Conservation (phyloP, 2,113 vertebrate genomes). For the Camarhynchus parvulus region DNA sequence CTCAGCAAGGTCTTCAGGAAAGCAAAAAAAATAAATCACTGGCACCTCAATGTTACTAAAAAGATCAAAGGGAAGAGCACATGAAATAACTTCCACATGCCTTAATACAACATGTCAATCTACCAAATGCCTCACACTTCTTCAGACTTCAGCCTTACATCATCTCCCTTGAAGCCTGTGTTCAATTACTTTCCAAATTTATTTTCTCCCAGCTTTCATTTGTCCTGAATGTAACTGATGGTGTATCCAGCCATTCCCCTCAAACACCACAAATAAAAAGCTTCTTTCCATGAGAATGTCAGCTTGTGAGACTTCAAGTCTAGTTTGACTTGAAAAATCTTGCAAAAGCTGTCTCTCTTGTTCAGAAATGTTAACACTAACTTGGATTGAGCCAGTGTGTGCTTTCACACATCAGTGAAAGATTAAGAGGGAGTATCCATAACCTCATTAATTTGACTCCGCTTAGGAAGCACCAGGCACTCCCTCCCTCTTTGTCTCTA, state of each 20-base stretch:
- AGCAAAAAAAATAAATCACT: not conserved
- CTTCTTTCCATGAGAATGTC: not conserved
- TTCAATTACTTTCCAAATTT: not conserved
- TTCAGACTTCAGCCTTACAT: not conserved
- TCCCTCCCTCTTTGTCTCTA: not conserved
- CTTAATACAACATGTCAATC: not conserved
- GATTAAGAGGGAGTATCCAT: not conserved
- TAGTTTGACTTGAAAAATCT: not conserved
- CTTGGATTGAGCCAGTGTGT: not conserved
- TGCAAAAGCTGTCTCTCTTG: not conserved
- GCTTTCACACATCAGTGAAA: not conserved
- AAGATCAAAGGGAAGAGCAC: not conserved
- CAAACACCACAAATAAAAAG: not conserved
- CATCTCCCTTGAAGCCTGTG: not conserved
- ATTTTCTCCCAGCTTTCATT: not conserved
- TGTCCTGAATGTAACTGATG: not conserved
- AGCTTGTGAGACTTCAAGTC: not conserved
- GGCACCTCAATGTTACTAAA: not conserved
- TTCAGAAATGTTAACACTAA: not conserved
- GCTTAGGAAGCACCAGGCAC: not conserved
- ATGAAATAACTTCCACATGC: accelerated
- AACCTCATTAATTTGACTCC: not conserved
- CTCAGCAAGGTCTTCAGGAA: not conserved
- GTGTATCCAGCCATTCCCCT: not conserved
- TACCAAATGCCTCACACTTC: not conserved